Evolutionary conservation across 2,888 invertebrate genomes (phyloP).

Genomic region (Hetaerina titia): DNA sequence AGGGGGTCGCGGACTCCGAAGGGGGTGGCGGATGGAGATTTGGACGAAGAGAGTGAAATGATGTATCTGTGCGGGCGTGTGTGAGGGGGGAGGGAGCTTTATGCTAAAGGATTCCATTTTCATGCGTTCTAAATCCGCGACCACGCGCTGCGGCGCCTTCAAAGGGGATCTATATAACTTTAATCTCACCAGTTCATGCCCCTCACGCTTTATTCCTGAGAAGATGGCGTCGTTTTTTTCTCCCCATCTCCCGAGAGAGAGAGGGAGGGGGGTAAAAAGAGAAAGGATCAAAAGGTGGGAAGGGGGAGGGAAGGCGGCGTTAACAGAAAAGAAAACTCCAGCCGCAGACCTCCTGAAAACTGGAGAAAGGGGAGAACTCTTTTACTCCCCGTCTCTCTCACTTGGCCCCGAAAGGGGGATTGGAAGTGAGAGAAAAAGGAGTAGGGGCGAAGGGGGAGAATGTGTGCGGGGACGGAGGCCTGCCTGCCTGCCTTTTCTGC

Average conservation of each 20-base stretch:
- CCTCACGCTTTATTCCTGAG: not conserved
- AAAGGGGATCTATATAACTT: not conserved
- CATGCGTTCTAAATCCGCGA: not conserved
- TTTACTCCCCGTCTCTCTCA: not conserved
- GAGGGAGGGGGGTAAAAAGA: not conserved
- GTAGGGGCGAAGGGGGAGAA: not conserved
- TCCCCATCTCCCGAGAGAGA: not conserved
- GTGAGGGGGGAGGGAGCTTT: not conserved
- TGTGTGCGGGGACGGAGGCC: not conserved
- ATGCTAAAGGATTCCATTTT: not conserved
- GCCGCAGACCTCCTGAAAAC: not conserved
- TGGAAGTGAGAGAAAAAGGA: not conserved
- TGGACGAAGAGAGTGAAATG: too few species aligned
- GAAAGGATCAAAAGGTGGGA: not conserved
- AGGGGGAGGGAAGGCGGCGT: not conserved
- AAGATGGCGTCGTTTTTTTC: not conserved
- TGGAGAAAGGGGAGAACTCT: not conserved
- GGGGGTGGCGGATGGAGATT: too few species aligned
- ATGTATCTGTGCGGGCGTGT: too few species aligned
- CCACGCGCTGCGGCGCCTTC: not conserved
- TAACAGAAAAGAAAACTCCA: constrained; percentile 46
- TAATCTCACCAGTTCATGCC: not conserved
- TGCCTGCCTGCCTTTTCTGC: not conserved
- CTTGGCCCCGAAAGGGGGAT: not conserved
- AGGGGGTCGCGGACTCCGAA: too few species aligned